phyloP scores from a whole-genome alignment of 2,797 vertebrate genomes.

The Tangara arthus region DNA sequence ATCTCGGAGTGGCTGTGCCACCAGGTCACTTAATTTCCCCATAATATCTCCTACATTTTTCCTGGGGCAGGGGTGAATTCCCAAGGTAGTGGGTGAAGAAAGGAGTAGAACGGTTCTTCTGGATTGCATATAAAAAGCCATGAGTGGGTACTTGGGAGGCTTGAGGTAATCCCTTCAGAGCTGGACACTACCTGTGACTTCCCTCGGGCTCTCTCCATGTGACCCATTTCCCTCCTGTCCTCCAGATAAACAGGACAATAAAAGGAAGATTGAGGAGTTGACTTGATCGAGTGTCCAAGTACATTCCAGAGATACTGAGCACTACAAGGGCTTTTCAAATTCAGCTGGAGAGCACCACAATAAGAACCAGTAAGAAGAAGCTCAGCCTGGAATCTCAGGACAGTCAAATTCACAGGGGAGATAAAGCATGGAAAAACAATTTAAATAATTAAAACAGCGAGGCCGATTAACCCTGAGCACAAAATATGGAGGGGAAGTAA shows the following conservation, averaged over 20 bases:
- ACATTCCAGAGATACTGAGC: neutral
- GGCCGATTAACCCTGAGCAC: neutral
- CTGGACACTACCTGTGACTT: neutral
- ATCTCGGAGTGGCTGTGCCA: neutral
- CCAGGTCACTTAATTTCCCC: neutral
- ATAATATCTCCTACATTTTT: neutral
- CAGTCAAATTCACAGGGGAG: neutral
- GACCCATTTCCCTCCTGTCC: neutral
- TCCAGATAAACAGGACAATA: neutral
- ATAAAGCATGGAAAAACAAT: neutral
- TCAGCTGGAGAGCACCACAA: neutral
- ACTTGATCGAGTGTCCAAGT: neutral
- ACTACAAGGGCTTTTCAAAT: neutral
- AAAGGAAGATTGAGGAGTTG: neutral
- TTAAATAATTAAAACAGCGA: neutral
- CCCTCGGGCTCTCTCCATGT: neutral
- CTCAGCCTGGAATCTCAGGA: constrained; percentile 11
- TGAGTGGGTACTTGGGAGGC: neutral
- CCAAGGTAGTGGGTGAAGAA: neutral
- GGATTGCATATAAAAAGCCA: neutral
- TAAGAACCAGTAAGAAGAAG: constrained; percentile 23
- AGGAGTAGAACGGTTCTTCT: neutral
- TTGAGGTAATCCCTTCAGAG: neutral
- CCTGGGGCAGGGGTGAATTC: neutral
- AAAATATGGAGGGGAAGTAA: neutral